Percentiles rank a stretch among this genome's conserved stretches.
Evolutionary conservation across 1,140 invertebrate species (phyloP).

Genomic region (Pseudomyrmex sp.): DNA sequence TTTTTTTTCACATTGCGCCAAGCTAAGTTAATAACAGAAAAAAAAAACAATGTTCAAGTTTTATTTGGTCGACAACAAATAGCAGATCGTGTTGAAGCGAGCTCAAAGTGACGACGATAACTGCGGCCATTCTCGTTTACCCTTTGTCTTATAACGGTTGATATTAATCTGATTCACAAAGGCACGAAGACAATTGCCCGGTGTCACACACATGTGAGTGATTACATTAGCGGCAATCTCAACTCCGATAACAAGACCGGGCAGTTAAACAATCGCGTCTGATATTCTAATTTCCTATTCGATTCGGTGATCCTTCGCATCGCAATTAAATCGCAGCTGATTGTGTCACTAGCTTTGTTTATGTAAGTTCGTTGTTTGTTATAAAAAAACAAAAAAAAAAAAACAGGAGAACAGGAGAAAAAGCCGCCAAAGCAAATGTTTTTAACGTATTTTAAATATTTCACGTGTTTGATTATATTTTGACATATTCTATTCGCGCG

Average conservation of each 20-base stretch:
- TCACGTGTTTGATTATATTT: neutral
- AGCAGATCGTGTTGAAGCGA: neutral
- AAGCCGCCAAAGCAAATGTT: too few species aligned
- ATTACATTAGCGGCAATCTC: conserved; percentile 28
- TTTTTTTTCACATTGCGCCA: too few species aligned
- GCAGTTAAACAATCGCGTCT: neutral
- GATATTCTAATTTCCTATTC: neutral
- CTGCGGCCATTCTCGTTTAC: neutral
- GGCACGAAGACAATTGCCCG: neutral
- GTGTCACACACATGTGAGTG: neutral
- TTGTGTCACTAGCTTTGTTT: too few species aligned
- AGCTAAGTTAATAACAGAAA: neutral
- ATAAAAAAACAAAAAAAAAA: too few species aligned
- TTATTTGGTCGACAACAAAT: neutral
- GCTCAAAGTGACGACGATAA: neutral
- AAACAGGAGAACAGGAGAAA: too few species aligned
- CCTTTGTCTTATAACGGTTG: conserved; percentile 12
- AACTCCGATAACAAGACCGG: neutral
- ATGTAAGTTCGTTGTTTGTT: too few species aligned
- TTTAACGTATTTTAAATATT: neutral
- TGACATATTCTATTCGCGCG: neutral
- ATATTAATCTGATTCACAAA: conserved; percentile 29
- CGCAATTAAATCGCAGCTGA: neutral
- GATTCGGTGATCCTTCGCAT: neutral
- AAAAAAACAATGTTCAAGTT: neutral